Evolutionary conservation across 35 echinoderm and acorn worm species (phyloP).

Genomic region (Apostichopus californicus): DNA sequence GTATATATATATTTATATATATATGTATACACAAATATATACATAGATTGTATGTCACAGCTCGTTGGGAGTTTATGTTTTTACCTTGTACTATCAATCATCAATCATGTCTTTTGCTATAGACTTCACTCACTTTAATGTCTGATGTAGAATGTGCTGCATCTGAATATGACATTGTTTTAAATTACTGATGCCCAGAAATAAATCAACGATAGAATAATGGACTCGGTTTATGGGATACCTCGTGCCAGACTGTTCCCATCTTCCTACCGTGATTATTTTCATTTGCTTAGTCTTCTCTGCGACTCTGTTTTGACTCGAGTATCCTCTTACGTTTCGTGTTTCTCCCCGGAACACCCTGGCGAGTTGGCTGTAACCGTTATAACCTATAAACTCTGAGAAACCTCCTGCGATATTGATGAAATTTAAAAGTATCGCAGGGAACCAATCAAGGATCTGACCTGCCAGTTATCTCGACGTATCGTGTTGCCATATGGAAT

Average conservation of each 20-base stretch:
- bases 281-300: neutral
- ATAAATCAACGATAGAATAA: neutral
- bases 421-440: neutral
- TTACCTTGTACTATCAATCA: too few species aligned
- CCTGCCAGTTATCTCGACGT: constrained; percentile 6
- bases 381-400: neutral
- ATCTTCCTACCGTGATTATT: constrained; percentile 17
- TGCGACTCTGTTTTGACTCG: neutral
- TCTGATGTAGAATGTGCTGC: too few species aligned
- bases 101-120: too few species aligned
- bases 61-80: too few species aligned
- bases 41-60: too few species aligned
- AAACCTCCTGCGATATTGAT: constrained; percentile 24
- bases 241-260: neutral
- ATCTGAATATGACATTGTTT: neutral
- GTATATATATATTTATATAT: too few species aligned
- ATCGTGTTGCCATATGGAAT: neutral
- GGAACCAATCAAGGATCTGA: constrained; percentile 10
- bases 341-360: neutral
- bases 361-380: neutral
- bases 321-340: neutral
- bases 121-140: too few species aligned
- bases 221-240: neutral
- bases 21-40: too few species aligned
- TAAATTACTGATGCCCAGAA: neutral